These are phyloP conservation scores for Apistogramma diplotaenia DNA, from an alignment of 2,113 vertebrate species.

Conservation along the genomic window DNA sequence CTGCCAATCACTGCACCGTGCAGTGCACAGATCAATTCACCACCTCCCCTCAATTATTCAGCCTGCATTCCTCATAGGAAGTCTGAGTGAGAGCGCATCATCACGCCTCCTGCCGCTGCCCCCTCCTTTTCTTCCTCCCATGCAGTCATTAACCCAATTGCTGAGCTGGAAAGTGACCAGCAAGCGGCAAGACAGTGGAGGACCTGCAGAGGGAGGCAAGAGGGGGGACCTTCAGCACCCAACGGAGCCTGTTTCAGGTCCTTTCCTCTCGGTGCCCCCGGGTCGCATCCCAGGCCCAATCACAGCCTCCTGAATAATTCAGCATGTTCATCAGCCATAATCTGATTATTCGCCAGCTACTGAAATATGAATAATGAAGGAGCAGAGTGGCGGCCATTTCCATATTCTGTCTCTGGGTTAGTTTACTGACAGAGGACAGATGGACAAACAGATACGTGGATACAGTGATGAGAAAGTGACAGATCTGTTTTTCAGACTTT, in stretches of 20 bases:
- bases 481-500: neutral
- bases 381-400: constrained; percentile 49
- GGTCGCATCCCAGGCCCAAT: constrained; percentile 53
- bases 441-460: constrained; percentile 28
- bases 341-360: constrained; percentile 74
- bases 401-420: constrained; percentile 44
- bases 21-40: constrained; percentile 18
- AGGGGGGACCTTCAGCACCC: neutral
- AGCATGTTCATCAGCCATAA: constrained; percentile 74
- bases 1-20: constrained; percentile 17
- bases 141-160: constrained; percentile 20
- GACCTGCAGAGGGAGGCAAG: neutral
- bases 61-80: neutral
- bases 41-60: constrained; percentile 23
- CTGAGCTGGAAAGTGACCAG: constrained; percentile 17
- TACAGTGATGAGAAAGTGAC: neutral
- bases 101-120: neutral
- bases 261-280: neutral
- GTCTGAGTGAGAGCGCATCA: neutral
- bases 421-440: constrained; percentile 28
- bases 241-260: constrained; percentile 26
- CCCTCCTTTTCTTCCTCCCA: neutral
- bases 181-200: neutral
- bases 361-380: constrained; percentile 77
- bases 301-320: constrained; percentile 77